Percentiles rank a stretch among this genome's conserved stretches.
phyloP scores from a whole-genome alignment of 2,888 invertebrate species.

The Ormyrus labotus region DNA sequence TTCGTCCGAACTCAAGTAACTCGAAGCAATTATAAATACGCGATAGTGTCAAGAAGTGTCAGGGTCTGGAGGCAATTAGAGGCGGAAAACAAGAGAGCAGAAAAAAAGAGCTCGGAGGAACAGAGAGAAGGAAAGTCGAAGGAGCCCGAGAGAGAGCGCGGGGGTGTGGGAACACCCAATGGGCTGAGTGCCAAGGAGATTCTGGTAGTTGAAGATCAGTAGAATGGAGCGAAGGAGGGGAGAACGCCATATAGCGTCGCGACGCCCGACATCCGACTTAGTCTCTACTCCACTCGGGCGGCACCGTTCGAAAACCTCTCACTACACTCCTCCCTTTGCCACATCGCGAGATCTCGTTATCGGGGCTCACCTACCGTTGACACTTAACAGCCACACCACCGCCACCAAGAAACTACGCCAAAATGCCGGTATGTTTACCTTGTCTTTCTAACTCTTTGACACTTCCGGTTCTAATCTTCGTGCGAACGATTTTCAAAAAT shows the following conservation, averaged over 20 bases:
- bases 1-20: slow-evolving; percentile 38
- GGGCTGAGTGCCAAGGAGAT: slow-evolving; percentile 69
- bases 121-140: slow-evolving; percentile 20
- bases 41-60: slow-evolving; percentile 59
- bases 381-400: slow-evolving; percentile 52
- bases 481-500: neutral
- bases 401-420: slow-evolving; percentile 55
- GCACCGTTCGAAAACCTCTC: slow-evolving; percentile 67
- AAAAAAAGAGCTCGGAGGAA: neutral
- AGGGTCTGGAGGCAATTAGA: slow-evolving; percentile 61
- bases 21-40: slow-evolving; percentile 53
- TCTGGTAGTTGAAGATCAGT: slow-evolving; percentile 64
- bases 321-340: slow-evolving; percentile 26
- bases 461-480: no score
- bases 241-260: slow-evolving; percentile 77
- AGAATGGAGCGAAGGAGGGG: slow-evolving; percentile 69
- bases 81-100: neutral
- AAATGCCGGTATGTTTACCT: slow-evolving; percentile 71
- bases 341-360: slow-evolving; percentile 1
- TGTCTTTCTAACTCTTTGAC: neutral
- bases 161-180: slow-evolving; percentile 72
- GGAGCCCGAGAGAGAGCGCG: slow-evolving; percentile 55
- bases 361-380: slow-evolving; percentile 55
- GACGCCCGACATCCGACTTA: slow-evolving; percentile 74
- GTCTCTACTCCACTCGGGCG: slow-evolving; percentile 68